Base-by-base conservation (phyloP, 2,888 invertebrate genomes). In the Phymatocera aterrima region DNA sequence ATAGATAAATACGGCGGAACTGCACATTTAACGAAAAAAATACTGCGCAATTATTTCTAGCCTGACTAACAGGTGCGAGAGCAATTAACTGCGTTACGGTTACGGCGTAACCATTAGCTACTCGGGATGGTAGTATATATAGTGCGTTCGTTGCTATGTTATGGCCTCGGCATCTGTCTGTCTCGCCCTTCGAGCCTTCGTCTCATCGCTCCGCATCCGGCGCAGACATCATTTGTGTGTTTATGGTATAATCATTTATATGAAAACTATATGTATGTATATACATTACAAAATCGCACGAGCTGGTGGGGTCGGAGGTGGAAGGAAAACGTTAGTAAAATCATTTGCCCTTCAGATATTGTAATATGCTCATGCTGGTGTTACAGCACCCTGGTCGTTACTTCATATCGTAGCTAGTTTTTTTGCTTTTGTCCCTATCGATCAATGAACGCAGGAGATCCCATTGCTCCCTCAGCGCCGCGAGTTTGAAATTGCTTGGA, bases 31-130 rank as follows among this genome's bases (percentile, higher is more conserved):
- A 28, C 28, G 57, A 57, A 64, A 64, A 64, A 64, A 64, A 64
- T 37, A 64, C 37, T 34, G 21, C 64, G 37, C 34, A 21, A 64
- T 37, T 64, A 37, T 64, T 64, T 21, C 10, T 18, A 64, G 64
- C 15, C 46, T 78, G 84, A 57, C 85, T 86, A 87, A 88, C 88
- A 88, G 87, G 87, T 88, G 87, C 86, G 81, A 83, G 85, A 84
- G 84, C 87, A 88, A 89, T 89, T 88, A 88, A 88, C 85, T 83
- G 79, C 84, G 86, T 88, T 88, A 88, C 85, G 87, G 84, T 85
- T 88, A 87, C 86, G 84, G 85, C 85, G 78, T 78, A 78, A 79
- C 78, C 79, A 64, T 74, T 61, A 40, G 31, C 28, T 61, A 31
- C 75, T 12, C 31, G 57, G 43, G n/a, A n/a, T n/a, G n/a, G n/a